A percentile compares a stretch with the other conserved stretches of the same genome.
Evolutionary conservation across 2,797 vertebrate genomes (phyloP).

Genomic region (Rhincodon typus): DNA sequence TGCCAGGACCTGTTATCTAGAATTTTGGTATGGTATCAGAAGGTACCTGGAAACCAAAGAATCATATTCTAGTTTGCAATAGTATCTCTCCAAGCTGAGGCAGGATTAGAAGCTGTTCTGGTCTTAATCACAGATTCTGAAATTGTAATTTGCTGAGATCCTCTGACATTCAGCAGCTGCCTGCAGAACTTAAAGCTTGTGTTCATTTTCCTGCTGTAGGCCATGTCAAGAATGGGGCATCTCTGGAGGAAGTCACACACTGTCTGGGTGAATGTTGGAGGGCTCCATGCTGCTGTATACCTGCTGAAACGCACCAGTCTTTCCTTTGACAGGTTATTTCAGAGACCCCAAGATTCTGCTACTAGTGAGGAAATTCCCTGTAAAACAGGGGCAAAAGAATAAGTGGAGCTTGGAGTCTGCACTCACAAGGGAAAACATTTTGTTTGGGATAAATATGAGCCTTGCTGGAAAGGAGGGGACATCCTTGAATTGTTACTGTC

Average conservation of each 20-base stretch:
- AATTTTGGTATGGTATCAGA: too few relatives aligned
- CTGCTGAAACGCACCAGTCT: constrained; percentile 72
- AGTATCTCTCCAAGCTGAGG: neutral
- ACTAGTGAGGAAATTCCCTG: constrained; percentile 40
- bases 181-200: neutral
- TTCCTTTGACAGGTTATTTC: constrained; percentile 50
- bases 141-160: neutral
- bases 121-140: neutral
- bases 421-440: neutral
- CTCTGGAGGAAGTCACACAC: constrained; percentile 81
- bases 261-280: constrained; percentile 93
- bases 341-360: constrained; percentile 53
- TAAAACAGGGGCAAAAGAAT: constrained; percentile 42
- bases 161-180: neutral
- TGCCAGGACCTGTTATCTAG: neutral
- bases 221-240: constrained; percentile 75
- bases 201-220: constrained; percentile 55
- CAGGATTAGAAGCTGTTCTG: neutral
- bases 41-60: neutral
- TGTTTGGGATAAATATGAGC: neutral
- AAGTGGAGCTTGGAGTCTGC: neutral
- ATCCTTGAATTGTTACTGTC: neutral
- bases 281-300: constrained; percentile 87
- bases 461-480: neutral
- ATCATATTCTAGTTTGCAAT: neutral